Conservation (phyloP, 2,113 vertebrate species). For the Elephantulus edwardii region DNA sequence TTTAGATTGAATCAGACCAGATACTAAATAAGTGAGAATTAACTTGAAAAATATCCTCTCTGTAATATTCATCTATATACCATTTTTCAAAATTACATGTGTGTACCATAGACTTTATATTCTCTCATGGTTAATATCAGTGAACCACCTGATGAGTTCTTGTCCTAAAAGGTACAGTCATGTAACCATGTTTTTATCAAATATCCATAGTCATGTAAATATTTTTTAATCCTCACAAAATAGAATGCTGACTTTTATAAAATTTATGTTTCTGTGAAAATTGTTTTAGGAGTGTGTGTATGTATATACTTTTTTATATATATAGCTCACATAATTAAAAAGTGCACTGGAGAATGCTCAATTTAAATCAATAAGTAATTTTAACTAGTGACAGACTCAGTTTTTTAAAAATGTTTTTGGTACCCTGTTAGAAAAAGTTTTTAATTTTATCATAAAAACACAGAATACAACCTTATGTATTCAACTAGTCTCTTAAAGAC, state of each 20-base stretch:
- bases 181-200: background rate
- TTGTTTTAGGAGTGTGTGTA: background rate
- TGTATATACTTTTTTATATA: background rate
- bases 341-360: background rate
- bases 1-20: constrained; percentile 22
- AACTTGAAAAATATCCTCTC: background rate
- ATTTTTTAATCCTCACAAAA: background rate
- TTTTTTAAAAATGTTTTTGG: background rate
- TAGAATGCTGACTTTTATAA: background rate
- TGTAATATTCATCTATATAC: background rate
- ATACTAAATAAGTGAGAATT: background rate
- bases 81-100: background rate
- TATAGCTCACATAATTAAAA: background rate
- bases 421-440: background rate
- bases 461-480: background rate
- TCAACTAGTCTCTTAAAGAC: background rate
- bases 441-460: background rate
- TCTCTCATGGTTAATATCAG: background rate
- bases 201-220: background rate
- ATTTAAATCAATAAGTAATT: constrained; percentile 45
- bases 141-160: background rate
- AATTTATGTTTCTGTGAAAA: background rate
- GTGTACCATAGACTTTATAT: background rate
- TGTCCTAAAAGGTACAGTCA: background rate
- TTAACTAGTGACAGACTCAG: constrained; percentile 2